A percentile compares a stretch with the other conserved stretches of the same genome.
phyloP scores from a whole-genome alignment of 2,797 vertebrate species.

The Chaetophractus vellerosus region DNA sequence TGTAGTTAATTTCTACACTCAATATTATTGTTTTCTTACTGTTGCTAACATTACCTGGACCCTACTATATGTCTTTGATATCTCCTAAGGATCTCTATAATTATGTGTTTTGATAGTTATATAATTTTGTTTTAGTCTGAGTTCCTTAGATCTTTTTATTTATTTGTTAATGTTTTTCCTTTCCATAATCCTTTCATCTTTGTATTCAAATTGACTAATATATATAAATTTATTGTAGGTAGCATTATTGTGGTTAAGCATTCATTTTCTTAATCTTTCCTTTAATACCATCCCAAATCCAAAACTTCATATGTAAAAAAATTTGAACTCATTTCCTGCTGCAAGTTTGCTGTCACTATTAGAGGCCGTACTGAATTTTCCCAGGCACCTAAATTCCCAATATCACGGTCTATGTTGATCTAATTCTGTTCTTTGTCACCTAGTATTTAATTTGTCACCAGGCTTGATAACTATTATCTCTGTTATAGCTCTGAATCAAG shows the following conservation, averaged over 20 bases:
- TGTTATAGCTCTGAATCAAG: not conserved
- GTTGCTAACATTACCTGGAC: not conserved
- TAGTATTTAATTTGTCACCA: not conserved
- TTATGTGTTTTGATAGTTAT: constrained; percentile 21
- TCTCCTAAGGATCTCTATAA: not conserved
- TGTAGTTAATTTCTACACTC: not conserved
- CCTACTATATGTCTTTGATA: not conserved
- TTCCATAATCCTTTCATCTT: not conserved
- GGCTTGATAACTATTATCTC: not conserved
- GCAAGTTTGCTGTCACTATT: not conserved
- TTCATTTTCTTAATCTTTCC: constrained; percentile 17
- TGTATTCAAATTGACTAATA: constrained; percentile 12
- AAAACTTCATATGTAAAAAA: not conserved
- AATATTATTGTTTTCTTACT: not conserved
- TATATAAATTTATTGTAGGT: not conserved
- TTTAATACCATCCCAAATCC: not conserved
- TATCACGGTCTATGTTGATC: not conserved
- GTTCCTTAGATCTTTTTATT: constrained; percentile 14
- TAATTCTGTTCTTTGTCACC: not conserved
- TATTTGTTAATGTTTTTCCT: not conserved
- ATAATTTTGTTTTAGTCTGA: not conserved
- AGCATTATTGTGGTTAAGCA: not conserved
- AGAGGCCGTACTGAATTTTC: not conserved
- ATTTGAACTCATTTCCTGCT: not conserved
- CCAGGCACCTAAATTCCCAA: not conserved